These are phyloP conservation scores for Periophthalmus magnuspinnatus DNA, from an alignment of 2,797 vertebrate genomes.

Conservation along the genomic window DNA sequence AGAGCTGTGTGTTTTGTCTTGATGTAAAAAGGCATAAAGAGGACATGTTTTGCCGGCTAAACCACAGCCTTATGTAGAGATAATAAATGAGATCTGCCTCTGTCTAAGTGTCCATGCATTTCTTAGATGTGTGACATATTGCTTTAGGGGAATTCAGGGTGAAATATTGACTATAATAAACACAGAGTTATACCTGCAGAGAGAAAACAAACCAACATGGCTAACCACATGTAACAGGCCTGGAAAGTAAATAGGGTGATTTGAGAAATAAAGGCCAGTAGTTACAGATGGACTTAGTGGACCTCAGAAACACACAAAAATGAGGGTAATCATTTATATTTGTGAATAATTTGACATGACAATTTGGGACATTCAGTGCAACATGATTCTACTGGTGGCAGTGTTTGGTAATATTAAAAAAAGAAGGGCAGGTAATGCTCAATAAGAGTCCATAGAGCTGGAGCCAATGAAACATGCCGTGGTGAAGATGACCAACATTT, in stretches of 20 bases:
- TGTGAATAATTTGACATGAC: background rate
- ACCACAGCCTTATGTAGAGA: background rate
- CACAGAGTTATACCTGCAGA: slow-evolving; percentile 5
- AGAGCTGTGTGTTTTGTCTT: background rate
- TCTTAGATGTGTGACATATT: background rate
- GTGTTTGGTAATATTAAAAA: background rate
- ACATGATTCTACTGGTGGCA: background rate
- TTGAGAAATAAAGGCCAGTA: background rate
- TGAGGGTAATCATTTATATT: background rate
- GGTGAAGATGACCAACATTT: no score
- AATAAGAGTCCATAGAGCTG: no score
- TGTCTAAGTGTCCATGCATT: background rate
- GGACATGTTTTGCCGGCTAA: background rate
- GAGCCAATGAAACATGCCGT: no score
- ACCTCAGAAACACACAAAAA: background rate
- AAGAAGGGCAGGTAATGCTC: background rate
- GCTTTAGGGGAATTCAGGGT: background rate
- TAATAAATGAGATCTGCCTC: background rate
- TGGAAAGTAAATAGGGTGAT: background rate
- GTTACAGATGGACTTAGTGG: background rate
- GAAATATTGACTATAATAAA: slow-evolving; percentile 1
- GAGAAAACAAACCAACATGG: background rate
- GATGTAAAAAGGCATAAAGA: background rate
- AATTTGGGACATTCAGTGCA: background rate
- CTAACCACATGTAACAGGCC: background rate